Evolutionary conservation across 1,140 invertebrate genomes (phyloP).

Genomic region (Drosophila parvula): DNA sequence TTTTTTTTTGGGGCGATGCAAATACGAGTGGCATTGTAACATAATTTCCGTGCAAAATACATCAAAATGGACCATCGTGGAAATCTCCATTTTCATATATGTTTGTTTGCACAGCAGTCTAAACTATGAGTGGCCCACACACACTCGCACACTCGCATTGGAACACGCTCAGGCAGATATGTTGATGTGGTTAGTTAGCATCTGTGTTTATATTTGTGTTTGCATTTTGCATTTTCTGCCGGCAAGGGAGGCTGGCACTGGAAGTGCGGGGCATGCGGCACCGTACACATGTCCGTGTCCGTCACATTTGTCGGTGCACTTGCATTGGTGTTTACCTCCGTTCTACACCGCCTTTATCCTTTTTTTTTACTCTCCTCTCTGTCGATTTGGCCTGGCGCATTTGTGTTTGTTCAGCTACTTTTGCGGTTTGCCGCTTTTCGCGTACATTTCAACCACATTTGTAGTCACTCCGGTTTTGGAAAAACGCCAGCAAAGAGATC

Average conservation of each 20-base stretch:
- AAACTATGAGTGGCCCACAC: slow-evolving; percentile 31
- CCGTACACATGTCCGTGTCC: slow-evolving; percentile 54
- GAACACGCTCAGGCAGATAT: slow-evolving; percentile 16
- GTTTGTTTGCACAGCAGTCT: slow-evolving; percentile 51
- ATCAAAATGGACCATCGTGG: slow-evolving; percentile 66
- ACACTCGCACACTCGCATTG: not conserved
- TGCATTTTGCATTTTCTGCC: slow-evolving; percentile 72
- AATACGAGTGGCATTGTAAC: slow-evolving; percentile 72
- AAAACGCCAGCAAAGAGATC: slow-evolving; percentile 53
- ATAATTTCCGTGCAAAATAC: slow-evolving; percentile 78
- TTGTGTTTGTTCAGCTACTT: slow-evolving; percentile 80
- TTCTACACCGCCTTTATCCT: slow-evolving; percentile 26
- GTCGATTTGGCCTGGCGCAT: slow-evolving; percentile 73
- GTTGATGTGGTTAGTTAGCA: slow-evolving; percentile 78
- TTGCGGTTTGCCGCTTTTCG: slow-evolving; percentile 80
- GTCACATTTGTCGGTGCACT: slow-evolving; percentile 56
- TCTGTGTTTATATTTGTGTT: slow-evolving; percentile 81
- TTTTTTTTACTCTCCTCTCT: slow-evolving; percentile 53
- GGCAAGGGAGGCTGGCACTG: not conserved
- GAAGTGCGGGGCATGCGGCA: not conserved
- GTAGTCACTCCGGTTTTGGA: slow-evolving; percentile 74
- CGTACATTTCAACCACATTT: slow-evolving; percentile 80
- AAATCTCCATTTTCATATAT: slow-evolving; percentile 68
- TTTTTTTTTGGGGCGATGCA: slow-evolving; percentile 28
- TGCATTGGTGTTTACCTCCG: slow-evolving; percentile 57